Evolutionary conservation across 2,888 invertebrate genomes (phyloP), one percentile per base, ranked within the genome.

Genomic region (Euspilapteryx auroguttella): DNA sequence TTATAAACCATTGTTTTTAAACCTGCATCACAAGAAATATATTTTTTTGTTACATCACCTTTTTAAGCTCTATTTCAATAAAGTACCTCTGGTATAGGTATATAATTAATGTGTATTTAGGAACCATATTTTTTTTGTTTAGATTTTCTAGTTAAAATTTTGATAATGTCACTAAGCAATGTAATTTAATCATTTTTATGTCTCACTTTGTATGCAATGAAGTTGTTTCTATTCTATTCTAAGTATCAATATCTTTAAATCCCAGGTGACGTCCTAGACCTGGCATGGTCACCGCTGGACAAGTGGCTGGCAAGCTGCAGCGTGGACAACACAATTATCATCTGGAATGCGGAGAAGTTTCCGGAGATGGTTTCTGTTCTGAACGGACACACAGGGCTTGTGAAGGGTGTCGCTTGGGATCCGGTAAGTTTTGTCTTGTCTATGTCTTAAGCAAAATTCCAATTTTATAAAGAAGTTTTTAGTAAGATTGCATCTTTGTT

Each of bases 331-430:
- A 89, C 89, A 1, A 87, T 98, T n/a, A 93, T 97, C 25, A 85
- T 99, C 24, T 99, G 99, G 98, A 94, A 97, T 56, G 92, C 91
- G 0, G 85, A 87, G 27, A 90, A 93, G 42, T 88, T 96, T 53
- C 94, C 87, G 0, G 83, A 86, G 42, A 85, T 89, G 63, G 80
- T 95, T 3, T 85, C 88, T 8, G 86, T 89, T 7, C 71, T 98
- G 7, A 89, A 86, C 45, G 96, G 94, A 0, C 98, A 99, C 47
- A 85, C 87, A 0, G 94, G 96, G 1, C 79, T 97, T 38, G 97
- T 98, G 3, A 97, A 98, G 73, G 99, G 99, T 5, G 89, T 99
- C 1, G 87, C 95, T 3, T 99, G 98, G 97, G 99, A 99, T 73
- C 99, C 99, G 2, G 90, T 82, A 31, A 64, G 62, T 59, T 14